Percentiles rank a stretch among this genome's conserved stretches.
Evolutionary conservation across 1,140 invertebrate species (phyloP).

Genomic region (Rhyzopertha dominica): DNA sequence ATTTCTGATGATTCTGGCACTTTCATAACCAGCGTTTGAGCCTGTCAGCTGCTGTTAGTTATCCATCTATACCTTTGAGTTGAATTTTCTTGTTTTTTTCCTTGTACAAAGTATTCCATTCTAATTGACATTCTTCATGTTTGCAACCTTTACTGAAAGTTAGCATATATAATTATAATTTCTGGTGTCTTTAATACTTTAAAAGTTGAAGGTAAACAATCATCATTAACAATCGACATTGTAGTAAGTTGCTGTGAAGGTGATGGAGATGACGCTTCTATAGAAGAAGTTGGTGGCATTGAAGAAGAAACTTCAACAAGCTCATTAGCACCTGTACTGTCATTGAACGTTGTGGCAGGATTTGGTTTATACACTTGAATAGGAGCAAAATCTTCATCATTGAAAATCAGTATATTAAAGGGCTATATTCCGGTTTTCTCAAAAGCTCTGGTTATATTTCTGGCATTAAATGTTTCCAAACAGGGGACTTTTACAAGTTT

Average conservation of each 20-base stretch:
- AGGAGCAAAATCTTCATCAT: slow-evolving; percentile 29
- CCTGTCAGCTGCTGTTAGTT: too few species aligned
- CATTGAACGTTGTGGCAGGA: slow-evolving; percentile 1
- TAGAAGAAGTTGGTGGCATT: slow-evolving; percentile 5
- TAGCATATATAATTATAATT: too few species aligned
- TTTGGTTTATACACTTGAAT: slow-evolving; percentile 6
- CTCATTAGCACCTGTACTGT: slow-evolving; percentile 2
- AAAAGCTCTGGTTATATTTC: slow-evolving; percentile 34
- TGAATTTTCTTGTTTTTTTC: too few species aligned
- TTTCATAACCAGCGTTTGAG: too few species aligned
- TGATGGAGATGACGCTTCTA: slow-evolving; percentile 1
- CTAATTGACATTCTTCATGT: too few species aligned
- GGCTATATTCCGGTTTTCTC: slow-evolving; percentile 35
- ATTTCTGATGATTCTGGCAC: too few species aligned
- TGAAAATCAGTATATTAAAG: slow-evolving; percentile 32
- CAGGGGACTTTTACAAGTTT: slow-evolving; percentile 37
- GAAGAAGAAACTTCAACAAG: slow-evolving; percentile 1
- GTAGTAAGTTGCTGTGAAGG: neutral
- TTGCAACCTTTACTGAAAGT: too few species aligned
- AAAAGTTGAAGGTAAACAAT: neutral
- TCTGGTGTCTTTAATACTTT: slow-evolving; percentile 13
- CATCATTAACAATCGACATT: neutral
- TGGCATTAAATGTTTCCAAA: slow-evolving; percentile 35
- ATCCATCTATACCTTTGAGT: too few species aligned
- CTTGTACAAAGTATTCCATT: too few species aligned